Evolutionary conservation across 2,113 vertebrate genomes (phyloP).

Genomic region (Empidonax alnorum): DNA sequence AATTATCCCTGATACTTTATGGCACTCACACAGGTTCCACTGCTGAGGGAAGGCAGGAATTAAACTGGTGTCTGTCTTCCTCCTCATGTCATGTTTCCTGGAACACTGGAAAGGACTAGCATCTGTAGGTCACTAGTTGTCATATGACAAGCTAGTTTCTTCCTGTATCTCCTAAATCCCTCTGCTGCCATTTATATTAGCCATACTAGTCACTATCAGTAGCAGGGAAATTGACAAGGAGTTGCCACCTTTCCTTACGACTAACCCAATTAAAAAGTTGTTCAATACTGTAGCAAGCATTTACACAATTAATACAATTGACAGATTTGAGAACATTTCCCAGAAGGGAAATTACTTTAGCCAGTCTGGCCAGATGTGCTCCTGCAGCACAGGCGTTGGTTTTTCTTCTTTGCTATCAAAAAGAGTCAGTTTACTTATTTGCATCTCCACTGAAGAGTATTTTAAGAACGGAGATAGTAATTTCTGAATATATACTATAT

Average conservation of each 20-base stretch:
- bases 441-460: neutral
- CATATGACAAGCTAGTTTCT: neutral
- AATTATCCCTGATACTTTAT: neutral
- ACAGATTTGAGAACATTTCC: neutral
- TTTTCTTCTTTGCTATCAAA: neutral
- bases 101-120: neutral
- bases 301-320: neutral
- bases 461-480: neutral
- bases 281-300: neutral
- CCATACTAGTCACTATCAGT: neutral
- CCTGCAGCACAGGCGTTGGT: neutral
- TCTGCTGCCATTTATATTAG: neutral
- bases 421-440: neutral
- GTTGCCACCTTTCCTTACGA: neutral
- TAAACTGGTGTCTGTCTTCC: neutral
- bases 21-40: neutral
- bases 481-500: neutral
- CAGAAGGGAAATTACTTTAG: neutral
- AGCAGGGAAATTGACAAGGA: neutral
- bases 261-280: neutral
- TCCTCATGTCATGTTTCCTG: neutral
- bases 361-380: neutral
- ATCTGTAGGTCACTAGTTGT: neutral
- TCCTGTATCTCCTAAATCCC: neutral
- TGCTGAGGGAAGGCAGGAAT: neutral